These are phyloP conservation scores for Phaetusa simplex DNA, from an alignment of 2,113 vertebrate genomes.

Conservation along the genomic window DNA sequence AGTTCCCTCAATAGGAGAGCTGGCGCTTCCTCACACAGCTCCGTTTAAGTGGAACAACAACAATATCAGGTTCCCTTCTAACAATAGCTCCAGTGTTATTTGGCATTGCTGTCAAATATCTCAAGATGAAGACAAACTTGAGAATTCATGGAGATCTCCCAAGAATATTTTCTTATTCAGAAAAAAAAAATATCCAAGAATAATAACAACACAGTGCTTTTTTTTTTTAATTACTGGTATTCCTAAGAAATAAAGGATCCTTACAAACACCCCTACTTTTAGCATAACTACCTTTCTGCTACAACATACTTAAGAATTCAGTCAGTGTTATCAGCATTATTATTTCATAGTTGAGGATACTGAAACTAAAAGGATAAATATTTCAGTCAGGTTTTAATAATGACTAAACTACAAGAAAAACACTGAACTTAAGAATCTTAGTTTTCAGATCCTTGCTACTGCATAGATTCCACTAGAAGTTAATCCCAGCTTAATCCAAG, in stretches of 20 bases:
- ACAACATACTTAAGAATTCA: background rate
- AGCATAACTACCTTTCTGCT: background rate
- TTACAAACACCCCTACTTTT: background rate
- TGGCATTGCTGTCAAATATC: constrained; percentile 26
- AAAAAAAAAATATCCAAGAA: background rate
- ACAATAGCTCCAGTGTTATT: constrained; percentile 63
- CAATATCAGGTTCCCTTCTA: constrained; percentile 57
- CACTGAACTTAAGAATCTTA: background rate
- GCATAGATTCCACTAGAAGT: background rate
- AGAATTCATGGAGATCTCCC: constrained; percentile 41
- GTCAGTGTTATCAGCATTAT: background rate
- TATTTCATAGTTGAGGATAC: background rate
- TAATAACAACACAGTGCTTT: background rate
- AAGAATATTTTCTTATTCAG: constrained; percentile 40
- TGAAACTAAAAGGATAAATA: background rate
- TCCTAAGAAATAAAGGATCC: background rate
- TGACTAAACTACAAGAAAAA: background rate
- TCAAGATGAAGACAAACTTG: constrained; percentile 34
- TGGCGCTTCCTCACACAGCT: constrained; percentile 22
- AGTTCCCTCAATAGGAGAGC: constrained; percentile 47
- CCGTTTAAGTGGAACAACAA: constrained; percentile 66
- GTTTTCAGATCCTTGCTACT: background rate
- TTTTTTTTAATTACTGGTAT: background rate
- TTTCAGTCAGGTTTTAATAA: background rate
- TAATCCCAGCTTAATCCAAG: background rate